Base-by-base conservation (phyloP, 2,113 vertebrate genomes). In the Atlantisia rogersi region DNA sequence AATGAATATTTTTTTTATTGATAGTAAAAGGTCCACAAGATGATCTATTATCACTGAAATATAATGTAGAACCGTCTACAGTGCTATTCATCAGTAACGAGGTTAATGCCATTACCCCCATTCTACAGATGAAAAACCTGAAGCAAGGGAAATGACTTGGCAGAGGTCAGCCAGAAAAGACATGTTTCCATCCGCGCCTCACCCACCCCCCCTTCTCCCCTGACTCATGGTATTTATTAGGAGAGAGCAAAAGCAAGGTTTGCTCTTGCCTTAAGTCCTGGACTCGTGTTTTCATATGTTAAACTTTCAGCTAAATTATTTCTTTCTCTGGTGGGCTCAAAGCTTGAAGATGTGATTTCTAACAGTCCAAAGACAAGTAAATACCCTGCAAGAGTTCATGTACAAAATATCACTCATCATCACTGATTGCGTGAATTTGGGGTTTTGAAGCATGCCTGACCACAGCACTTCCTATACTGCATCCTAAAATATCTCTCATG, bases 81-180 rank as follows among this genome's bases (percentile, higher is more conserved):
- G 12, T 0, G 5, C 59, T 83, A 2, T 86, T 67, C 18, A 67
- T 86, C 76, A 60, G 40, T 37, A 42, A 42, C 0, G 3, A 78
- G 31, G 56, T 78, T 81, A 84, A 81, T 92, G 56, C 42, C 37
- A 15, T 71, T 86, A 68, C 63, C 42, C 25, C 11, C 0, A 0
- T 86, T 75, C 42, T 35, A 59, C 18, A 75, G 73, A 63, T 55
- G 79, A 68, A 70, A 82, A 92, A 69, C 53, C 32, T 74, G 65
- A 68, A 88, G 39, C 35, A 82, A 53, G 63, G 82, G 90, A 90
- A 88, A 39, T 50, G 52, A 71, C 42, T 87, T 94, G 87, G 46
- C 74, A 75, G 42, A 88, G 82, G n/a, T 87, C 52, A 93, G n/a
- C 11, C 37, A 70, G 63, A 62, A 80, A 50, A 88, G 40, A 46